Evolutionary conservation across 1,140 invertebrate species (phyloP), one percentile per base, ranked within the genome.

Genomic region (Telenomus remus): DNA sequence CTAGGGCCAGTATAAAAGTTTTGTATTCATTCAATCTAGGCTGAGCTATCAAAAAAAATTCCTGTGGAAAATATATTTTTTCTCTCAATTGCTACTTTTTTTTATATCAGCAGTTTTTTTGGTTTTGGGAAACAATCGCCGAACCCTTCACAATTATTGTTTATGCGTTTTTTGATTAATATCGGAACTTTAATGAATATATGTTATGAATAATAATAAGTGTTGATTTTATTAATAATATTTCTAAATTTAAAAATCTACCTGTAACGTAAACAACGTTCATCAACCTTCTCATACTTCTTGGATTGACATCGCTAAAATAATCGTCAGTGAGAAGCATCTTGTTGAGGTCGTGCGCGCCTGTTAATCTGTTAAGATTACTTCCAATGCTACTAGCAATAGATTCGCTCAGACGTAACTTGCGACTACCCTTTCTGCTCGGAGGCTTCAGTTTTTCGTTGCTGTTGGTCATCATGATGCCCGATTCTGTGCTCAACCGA

Each of bases 191-290:
- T n/a, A n/a, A n/a, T n/a, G n/a, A n/a, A n/a, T n/a, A n/a, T n/a
- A n/a, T n/a, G n/a, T n/a, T n/a, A n/a, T n/a, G n/a, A n/a, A n/a
- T n/a, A n/a, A n/a, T n/a, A n/a, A n/a, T n/a, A n/a, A n/a, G n/a
- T n/a, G n/a, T n/a, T n/a, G n/a, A n/a, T n/a, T n/a, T n/a, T n/a
- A n/a, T n/a, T n/a, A n/a, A n/a, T n/a, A n/a, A n/a, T n/a, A n/a
- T n/a, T n/a, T n/a, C n/a, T 6, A 27, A 27, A 27, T 27, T 27
- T 27, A 27, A 27, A 1, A 27, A 27, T 27, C 6, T 39, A 95
- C 95, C 96, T 66, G 96, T 98, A 13, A 99, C 93, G 81, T 98
- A 98, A 44, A 99, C 94, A 70, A 99, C 97, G 87, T 99, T 99
- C 95, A 99, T 97, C 7, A 99, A 90, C 54, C 97, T 90, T 55